A percentile compares a stretch with the other conserved stretches of the same genome.
Conservation (phyloP, 1,140 invertebrate species). For the Aphelinus atriplicis region DNA sequence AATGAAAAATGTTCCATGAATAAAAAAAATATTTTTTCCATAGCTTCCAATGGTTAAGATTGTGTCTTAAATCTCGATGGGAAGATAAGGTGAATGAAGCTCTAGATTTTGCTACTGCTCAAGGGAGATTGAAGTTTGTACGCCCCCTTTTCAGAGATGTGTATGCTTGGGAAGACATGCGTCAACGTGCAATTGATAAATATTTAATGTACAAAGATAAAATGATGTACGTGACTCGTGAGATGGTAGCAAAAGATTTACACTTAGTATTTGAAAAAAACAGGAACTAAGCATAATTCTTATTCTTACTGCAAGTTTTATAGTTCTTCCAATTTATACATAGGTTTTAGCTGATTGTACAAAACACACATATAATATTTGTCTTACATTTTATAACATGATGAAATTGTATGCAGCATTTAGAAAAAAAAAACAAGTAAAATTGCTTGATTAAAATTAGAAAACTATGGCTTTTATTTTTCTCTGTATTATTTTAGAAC, state of each 20-base stretch:
- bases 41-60: conserved; percentile 81
- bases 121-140: conserved; percentile 92
- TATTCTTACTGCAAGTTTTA: conserved; percentile 14
- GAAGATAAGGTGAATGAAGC: conserved; percentile 71
- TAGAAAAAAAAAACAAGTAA: conserved; percentile 26
- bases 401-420: conserved; percentile 22
- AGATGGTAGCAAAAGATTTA: conserved; percentile 81
- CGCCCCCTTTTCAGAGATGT: conserved; percentile 87
- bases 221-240: conserved; percentile 86
- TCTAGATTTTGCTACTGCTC: conserved; percentile 81
- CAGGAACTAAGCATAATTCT: conserved; percentile 18
- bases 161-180: conserved; percentile 80
- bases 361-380: conserved; percentile 22
- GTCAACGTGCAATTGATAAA: conserved; percentile 76
- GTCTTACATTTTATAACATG: conserved; percentile 17
- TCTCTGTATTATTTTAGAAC: conserved; percentile 69
- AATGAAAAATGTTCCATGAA: conserved; percentile 6
- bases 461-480: conserved; percentile 8
- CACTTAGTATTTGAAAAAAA: conserved; percentile 61
- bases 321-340: conserved; percentile 26
- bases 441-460: conserved; percentile 19
- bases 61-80: conserved; percentile 80
- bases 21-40: conserved; percentile 33
- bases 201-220: conserved; percentile 75
- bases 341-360: conserved; percentile 25